These are phyloP conservation scores for Helicoverpa zea DNA, from an alignment of 1,140 invertebrate genomes.

Conservation along the genomic window DNA sequence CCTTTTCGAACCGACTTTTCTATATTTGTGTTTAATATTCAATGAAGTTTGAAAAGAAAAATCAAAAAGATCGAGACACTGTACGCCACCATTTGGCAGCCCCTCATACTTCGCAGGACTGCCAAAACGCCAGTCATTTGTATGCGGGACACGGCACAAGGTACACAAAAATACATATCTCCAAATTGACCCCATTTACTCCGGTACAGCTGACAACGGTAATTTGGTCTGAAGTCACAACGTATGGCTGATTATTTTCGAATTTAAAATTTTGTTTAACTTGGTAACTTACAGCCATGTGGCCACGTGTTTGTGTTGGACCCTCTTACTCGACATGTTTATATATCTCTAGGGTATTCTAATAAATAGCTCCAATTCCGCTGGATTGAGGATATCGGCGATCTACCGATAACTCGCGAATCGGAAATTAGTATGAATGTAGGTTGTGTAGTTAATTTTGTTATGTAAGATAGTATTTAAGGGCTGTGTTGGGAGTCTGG, in stretches of 20 bases:
- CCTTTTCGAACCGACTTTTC: too few relatives aligned
- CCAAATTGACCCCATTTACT: conserved; percentile 28
- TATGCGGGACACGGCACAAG: background rate
- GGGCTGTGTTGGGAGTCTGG: background rate
- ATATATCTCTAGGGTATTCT: conserved; percentile 1
- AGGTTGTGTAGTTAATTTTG: background rate
- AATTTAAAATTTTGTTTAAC: background rate
- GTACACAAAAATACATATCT: conserved; percentile 27
- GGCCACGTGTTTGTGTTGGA: background rate
- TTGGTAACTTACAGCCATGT: background rate
- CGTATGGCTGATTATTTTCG: background rate
- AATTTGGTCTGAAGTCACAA: background rate
- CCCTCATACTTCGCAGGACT: background rate
- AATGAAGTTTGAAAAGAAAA: background rate
- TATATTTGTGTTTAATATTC: background rate
- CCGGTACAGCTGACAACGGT: conserved; percentile 11
- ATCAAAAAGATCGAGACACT: background rate
- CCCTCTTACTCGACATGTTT: conserved; percentile 24
- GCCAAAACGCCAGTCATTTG: background rate
- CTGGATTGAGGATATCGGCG: conserved; percentile 7
- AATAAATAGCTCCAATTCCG: conserved; percentile 6
- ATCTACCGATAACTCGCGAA: background rate
- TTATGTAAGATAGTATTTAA: background rate
- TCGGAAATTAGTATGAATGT: background rate
- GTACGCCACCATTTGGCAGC: background rate